Evolutionary conservation across 2,113 vertebrate species (phyloP).

Genomic region (Indri indri): DNA sequence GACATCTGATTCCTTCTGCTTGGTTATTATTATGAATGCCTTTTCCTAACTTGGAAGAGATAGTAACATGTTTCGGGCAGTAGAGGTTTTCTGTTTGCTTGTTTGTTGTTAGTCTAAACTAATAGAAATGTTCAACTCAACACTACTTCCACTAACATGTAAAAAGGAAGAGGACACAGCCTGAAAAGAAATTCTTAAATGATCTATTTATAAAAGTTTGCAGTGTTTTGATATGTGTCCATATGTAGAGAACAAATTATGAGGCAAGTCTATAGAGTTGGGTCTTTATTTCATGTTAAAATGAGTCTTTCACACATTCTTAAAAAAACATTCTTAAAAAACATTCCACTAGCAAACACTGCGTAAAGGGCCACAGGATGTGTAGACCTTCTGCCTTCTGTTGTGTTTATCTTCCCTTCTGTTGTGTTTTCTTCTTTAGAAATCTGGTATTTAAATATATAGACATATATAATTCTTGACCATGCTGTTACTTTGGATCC

Average conservation of each 20-base stretch:
- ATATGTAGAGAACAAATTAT: neutral
- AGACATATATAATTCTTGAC: constrained; percentile 40
- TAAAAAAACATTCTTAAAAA: neutral
- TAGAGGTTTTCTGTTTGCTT: neutral
- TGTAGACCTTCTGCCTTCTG: constrained; percentile 64
- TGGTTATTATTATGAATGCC: neutral
- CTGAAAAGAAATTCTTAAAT: neutral
- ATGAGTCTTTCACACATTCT: neutral
- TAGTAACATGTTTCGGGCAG: neutral
- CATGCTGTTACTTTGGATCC: constrained; percentile 49
- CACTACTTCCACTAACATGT: neutral
- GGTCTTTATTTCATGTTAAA: neutral
- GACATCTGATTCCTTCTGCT: constrained; percentile 31
- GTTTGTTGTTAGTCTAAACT: neutral
- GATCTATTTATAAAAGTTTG: neutral
- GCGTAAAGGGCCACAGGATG: constrained; percentile 51
- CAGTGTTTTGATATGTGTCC: neutral
- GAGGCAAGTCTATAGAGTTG: neutral
- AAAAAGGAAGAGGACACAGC: neutral
- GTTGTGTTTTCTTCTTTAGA: constrained; percentile 64
- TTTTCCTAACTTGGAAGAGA: neutral
- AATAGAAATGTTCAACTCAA: neutral
- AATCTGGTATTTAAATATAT: neutral
- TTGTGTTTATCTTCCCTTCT: constrained; percentile 64
- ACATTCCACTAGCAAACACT: neutral